phyloP scores from a whole-genome alignment of 2,888 invertebrate species.

The Mactromeris polynyma region DNA sequence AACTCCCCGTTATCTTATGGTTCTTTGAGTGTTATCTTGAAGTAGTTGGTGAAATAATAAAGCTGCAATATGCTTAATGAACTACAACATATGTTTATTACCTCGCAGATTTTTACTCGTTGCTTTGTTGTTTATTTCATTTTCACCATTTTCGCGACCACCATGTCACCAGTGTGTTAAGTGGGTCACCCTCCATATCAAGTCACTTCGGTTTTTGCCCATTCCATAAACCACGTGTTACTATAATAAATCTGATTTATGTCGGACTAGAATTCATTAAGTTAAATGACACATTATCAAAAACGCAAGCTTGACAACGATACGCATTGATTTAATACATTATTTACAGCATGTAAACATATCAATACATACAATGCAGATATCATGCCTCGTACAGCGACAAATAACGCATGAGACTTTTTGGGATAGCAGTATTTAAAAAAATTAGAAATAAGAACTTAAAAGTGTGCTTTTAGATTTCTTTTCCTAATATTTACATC shows the following conservation, averaged over 20 bases:
- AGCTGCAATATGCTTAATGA: constrained; percentile 13
- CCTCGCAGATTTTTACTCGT: not conserved
- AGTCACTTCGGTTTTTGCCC: not conserved
- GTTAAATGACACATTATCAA: too few species aligned
- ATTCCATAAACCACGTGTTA: not conserved
- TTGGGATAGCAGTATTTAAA: too few species aligned
- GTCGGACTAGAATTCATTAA: too few species aligned
- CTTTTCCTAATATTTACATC: too few species aligned
- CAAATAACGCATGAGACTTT: too few species aligned
- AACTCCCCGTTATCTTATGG: not conserved
- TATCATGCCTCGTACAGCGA: too few species aligned
- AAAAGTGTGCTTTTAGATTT: too few species aligned
- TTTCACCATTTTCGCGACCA: not conserved
- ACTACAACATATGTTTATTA: constrained; percentile 32
- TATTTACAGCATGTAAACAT: too few species aligned
- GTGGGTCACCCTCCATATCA: not conserved
- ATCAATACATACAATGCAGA: too few species aligned
- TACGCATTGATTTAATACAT: too few species aligned
- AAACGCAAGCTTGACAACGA: too few species aligned
- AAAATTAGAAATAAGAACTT: too few species aligned
- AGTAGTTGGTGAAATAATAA: constrained; percentile 16
- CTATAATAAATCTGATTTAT: not conserved
- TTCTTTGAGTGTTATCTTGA: not conserved
- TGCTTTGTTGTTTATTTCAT: not conserved
- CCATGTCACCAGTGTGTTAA: not conserved